These are phyloP conservation scores for Phalanger gymnotis DNA, from an alignment of 2,797 vertebrate species.

Conservation along the genomic window DNA sequence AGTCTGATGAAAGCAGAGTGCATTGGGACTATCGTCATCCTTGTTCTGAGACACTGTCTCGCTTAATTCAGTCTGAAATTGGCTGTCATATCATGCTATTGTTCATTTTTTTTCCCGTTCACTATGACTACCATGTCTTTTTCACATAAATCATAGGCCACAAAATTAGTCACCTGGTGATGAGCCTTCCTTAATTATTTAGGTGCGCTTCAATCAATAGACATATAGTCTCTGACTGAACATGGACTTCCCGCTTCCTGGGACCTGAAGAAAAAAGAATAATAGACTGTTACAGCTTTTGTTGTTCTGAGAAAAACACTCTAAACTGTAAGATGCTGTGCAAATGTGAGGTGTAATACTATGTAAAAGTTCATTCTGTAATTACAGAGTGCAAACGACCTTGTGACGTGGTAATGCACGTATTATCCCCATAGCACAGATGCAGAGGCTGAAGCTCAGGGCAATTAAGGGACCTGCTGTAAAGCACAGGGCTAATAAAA, in stretches of 20 bases:
- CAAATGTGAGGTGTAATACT: neutral
- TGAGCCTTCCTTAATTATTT: neutral
- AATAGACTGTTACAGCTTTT: neutral
- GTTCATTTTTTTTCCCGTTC: neutral
- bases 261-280: neutral
- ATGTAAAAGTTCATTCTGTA: neutral
- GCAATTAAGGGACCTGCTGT: too few species aligned
- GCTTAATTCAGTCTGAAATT: neutral
- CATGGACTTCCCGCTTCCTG: neutral
- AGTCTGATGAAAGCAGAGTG: neutral
- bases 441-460: too few species aligned
- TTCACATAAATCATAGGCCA: neutral
- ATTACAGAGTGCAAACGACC: neutral
- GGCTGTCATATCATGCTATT: neutral
- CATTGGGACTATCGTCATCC: neutral
- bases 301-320: neutral
- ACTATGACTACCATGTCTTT: neutral
- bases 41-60: neutral
- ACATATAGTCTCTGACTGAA: neutral
- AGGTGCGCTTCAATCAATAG: neutral
- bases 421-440: neutral
- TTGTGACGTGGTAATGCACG: neutral
- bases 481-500: too few species aligned
- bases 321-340: neutral
- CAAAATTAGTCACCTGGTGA: neutral